Percentiles rank a stretch among this genome's conserved stretches.
These are phyloP conservation scores for Drymodes brunneopygia DNA, from an alignment of 2,113 vertebrate genomes.

Conservation along the genomic window DNA sequence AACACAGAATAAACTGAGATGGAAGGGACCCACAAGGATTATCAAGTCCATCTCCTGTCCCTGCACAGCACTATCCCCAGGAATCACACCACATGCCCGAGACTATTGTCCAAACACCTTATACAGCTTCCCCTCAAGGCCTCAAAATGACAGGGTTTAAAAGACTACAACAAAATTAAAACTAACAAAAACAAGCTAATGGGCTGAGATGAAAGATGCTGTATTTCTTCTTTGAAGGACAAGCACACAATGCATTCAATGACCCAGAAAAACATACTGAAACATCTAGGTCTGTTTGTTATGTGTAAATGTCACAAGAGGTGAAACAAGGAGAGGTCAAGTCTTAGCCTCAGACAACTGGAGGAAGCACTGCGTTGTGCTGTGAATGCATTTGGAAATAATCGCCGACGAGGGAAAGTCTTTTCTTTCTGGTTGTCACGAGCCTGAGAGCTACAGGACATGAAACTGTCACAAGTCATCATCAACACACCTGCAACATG, in stretches of 20 bases:
- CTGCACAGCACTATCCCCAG: neutral
- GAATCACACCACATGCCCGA: neutral
- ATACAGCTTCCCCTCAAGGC: accelerated
- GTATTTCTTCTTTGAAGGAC: conserved; percentile 3
- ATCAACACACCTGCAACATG: neutral
- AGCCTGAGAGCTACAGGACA: neutral
- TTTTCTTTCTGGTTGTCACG: neutral
- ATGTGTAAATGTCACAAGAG: neutral
- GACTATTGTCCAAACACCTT: neutral
- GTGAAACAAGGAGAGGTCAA: neutral
- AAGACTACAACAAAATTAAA: neutral
- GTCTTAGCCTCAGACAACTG: neutral
- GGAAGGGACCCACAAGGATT: neutral
- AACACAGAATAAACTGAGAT: neutral
- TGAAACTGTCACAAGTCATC: neutral
- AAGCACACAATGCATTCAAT: neutral
- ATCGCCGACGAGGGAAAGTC: neutral
- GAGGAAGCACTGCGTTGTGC: neutral
- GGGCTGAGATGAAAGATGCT: neutral
- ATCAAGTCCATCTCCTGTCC: neutral
- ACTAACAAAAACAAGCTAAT: neutral
- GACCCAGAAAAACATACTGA: conserved; percentile 34
- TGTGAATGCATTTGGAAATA: neutral
- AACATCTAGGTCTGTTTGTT: neutral
- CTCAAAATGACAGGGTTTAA: neutral